phyloP scores from a whole-genome alignment of 2,797 vertebrate species.

The Otus scops region DNA sequence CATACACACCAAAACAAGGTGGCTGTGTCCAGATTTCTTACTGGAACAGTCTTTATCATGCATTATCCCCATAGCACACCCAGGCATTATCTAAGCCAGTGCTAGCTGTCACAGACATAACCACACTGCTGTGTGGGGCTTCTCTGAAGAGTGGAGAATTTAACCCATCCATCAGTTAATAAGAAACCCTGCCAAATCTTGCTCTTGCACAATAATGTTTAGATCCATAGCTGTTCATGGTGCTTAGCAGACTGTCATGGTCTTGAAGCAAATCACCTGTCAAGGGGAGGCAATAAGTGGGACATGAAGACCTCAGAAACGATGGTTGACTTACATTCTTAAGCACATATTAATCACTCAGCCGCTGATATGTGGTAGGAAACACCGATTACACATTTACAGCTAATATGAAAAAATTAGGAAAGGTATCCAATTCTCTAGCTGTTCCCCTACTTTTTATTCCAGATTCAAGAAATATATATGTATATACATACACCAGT shows the following conservation, averaged over 20 bases:
- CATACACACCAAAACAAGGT: background rate
- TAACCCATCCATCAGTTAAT: background rate
- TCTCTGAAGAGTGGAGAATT: background rate
- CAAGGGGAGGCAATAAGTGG: background rate
- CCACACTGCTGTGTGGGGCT: fast-evolving
- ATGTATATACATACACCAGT: background rate
- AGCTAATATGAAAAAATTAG: background rate
- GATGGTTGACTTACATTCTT: background rate
- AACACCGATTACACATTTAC: background rate
- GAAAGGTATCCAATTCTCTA: background rate
- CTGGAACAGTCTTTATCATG: background rate
- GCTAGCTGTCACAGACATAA: background rate
- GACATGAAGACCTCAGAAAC: background rate
- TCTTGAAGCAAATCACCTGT: background rate
- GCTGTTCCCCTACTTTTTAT: background rate
- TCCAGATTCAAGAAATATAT: background rate
- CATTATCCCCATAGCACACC: background rate
- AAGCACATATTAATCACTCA: background rate
- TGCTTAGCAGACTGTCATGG: background rate
- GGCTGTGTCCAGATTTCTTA: background rate
- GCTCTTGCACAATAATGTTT: background rate
- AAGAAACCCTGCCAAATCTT: background rate
- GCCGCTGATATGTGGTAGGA: background rate
- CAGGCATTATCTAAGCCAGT: background rate
- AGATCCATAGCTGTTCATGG: background rate